Evolutionary conservation across 1,140 invertebrate genomes (phyloP).

Genomic region (Pogonus chalceus): DNA sequence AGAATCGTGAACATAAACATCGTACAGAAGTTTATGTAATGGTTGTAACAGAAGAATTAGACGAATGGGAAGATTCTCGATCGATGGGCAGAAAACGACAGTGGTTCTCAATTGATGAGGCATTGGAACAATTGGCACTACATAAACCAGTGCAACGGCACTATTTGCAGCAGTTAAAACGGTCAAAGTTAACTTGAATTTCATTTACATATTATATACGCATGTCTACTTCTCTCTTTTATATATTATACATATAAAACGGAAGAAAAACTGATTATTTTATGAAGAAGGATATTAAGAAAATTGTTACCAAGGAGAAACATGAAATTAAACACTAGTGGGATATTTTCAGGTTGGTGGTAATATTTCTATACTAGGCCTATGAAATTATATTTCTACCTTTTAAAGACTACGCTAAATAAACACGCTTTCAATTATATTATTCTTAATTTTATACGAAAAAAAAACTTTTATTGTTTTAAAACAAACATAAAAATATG

Average conservation of each 20-base stretch:
- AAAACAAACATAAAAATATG: no score
- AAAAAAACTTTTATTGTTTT: no score
- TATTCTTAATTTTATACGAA: no score
- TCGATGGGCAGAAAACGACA: conserved; percentile 79
- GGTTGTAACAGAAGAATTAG: conserved; percentile 79
- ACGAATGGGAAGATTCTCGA: conserved; percentile 89
- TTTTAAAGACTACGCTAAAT: no score
- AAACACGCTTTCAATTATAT: no score
- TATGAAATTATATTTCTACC: neutral
- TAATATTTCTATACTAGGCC: neutral
- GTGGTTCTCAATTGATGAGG: conserved; percentile 86
- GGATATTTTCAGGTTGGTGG: neutral
- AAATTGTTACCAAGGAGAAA: neutral
- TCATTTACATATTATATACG: conserved; percentile 30
- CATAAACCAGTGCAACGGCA: conserved; percentile 85
- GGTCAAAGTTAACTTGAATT: conserved; percentile 41
- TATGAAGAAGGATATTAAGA: neutral
- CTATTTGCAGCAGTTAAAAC: conserved; percentile 62
- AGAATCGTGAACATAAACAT: conserved; percentile 87
- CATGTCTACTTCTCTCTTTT: conserved; percentile 3
- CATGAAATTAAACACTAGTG: neutral
- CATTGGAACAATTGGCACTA: conserved; percentile 69
- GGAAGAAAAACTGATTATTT: neutral
- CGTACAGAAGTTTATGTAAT: conserved; percentile 88
- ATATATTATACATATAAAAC: neutral